phyloP scores from a whole-genome alignment of 2,888 invertebrate genomes.

The Cremastobaeus sp. region DNA sequence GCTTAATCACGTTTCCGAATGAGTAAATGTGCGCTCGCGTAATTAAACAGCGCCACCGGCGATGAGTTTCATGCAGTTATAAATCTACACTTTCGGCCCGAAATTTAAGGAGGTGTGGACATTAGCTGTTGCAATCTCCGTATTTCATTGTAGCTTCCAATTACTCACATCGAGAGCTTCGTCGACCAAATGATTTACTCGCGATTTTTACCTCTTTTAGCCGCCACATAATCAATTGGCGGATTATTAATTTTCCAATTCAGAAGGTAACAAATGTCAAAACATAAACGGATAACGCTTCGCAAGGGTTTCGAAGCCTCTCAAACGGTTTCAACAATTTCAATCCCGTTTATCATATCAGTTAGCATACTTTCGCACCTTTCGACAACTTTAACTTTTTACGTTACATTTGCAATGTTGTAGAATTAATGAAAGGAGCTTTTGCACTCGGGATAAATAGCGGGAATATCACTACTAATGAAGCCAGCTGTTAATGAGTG shows the following conservation, averaged over 20 bases:
- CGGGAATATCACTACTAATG: neutral
- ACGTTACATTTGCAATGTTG: neutral
- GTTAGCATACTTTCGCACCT: constrained; percentile 7
- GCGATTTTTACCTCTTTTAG: too few species aligned
- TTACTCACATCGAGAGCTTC: neutral
- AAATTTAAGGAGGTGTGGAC: constrained; percentile 4
- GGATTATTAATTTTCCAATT: neutral
- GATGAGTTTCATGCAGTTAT: constrained; percentile 3
- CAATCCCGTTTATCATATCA: constrained; percentile 32
- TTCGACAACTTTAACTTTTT: neutral
- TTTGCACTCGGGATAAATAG: neutral
- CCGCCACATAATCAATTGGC: too few species aligned
- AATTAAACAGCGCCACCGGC: constrained; percentile 25
- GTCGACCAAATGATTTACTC: neutral
- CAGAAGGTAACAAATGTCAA: constrained; percentile 8
- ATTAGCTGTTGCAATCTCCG: neutral
- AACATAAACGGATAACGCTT: constrained; percentile 30
- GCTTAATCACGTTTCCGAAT: constrained; percentile 37
- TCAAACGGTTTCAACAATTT: constrained; percentile 27
- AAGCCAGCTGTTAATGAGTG: neutral
- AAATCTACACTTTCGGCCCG: constrained; percentile 2
- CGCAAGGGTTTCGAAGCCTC: constrained; percentile 36
- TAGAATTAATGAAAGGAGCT: constrained; percentile 3
- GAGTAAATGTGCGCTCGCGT: constrained; percentile 35
- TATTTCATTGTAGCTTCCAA: neutral